Evolutionary conservation across 2,888 invertebrate genomes (phyloP), one percentile per base, ranked within the genome.

Genomic region (Lycia hirtaria): DNA sequence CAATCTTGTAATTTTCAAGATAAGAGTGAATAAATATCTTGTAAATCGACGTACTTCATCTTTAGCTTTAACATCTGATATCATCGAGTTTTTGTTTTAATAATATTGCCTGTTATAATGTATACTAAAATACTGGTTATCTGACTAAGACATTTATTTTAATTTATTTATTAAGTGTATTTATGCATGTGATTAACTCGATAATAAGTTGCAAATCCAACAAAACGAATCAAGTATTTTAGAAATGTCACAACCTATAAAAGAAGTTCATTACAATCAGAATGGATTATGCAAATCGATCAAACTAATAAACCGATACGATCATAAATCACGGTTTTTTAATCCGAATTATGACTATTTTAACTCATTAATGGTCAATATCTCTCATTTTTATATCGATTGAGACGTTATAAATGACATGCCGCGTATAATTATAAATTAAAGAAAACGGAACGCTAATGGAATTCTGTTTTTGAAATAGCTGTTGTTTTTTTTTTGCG

Each of bases 291-390:
- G 81, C 71, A 69, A 80, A 82, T 76, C 38, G 35, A 64, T 52
- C 59, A 67, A 61, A 67, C 64, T 65, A 71, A 72, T 72, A 72
- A 65, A 70, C 60, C 60, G 60, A 58, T 66, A 53, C 33, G 45
- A 47, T 52, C 28, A 80, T 83, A 81, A 80, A 81, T 83, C 76
- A 77, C 45, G 59, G 55, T 72, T 75, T 72, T 77, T 75, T 73
- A 76, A 79, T 75, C 69, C 64, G 68, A 73, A 72, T 71, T 75
- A 72, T 72, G 73, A 75, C 69, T 75, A 75, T 75, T 76, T 71
- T 70, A 69, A 70, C 72, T 69, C 64, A 75, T 77, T 80, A 78
- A 72, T 70, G 73, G 71, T 69, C 73, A 40, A 73, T 75, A 71
- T 65, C 65, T 67, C 60, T 69, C 68, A 68, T 73, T 71, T 67